Evolutionary conservation across 2,797 vertebrate species (phyloP).

Genomic region (Tokudaia tokunoshimensis): DNA sequence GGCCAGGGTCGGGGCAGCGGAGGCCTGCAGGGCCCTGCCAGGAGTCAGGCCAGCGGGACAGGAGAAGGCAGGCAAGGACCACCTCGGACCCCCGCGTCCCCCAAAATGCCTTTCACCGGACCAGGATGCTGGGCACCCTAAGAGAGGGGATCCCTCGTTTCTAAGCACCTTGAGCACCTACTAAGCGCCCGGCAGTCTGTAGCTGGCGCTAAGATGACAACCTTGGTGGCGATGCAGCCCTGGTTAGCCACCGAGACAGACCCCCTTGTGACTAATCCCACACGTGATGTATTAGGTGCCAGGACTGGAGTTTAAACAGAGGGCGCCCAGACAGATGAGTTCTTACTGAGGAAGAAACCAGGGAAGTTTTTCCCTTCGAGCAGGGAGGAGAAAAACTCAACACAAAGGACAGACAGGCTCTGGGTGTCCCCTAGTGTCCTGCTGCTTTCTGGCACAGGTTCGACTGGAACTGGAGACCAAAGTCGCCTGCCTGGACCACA

Average conservation of each 20-base stretch:
- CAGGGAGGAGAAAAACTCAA: conserved; percentile 5
- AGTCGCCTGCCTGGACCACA: not conserved
- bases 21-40: conserved; percentile 1
- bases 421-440: not conserved
- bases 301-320: conserved; percentile 70
- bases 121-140: not conserved
- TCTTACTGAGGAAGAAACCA: conserved; percentile 53
- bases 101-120: not conserved
- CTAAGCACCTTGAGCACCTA: not conserved
- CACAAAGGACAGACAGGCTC: not conserved
- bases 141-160: not conserved
- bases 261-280: conserved; percentile 61
- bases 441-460: not conserved
- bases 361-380: not conserved
- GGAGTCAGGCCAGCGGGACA: not conserved
- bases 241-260: not conserved
- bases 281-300: conserved; percentile 24
- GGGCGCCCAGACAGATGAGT: conserved; percentile 58
- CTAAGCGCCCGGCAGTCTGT: not conserved
- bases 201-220: not conserved
- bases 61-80: not conserved
- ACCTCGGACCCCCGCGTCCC: not conserved
- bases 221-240: not conserved
- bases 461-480: not conserved
- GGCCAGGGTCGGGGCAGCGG: conserved; percentile 65